Evolutionary conservation across 2,113 vertebrate genomes (phyloP).

Genomic region (Bagarius yarrelli): DNA sequence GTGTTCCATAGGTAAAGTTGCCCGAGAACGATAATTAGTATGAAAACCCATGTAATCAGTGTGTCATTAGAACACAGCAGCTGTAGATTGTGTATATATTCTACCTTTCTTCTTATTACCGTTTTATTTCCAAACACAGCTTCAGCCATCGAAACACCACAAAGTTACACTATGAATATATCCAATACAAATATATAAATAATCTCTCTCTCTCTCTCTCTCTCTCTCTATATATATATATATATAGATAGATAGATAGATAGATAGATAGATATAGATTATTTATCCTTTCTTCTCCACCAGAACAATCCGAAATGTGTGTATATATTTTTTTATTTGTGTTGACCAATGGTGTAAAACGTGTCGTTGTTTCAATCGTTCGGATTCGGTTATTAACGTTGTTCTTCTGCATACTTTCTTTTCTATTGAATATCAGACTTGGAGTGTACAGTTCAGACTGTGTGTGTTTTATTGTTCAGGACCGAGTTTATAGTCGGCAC

Average conservation of each 20-base stretch:
- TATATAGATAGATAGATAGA: constrained; percentile 45
- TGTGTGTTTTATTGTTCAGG: constrained; percentile 66
- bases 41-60: constrained; percentile 24
- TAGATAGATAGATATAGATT: constrained; percentile 45
- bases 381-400: constrained; percentile 42
- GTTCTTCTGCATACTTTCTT: constrained; percentile 54
- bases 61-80: constrained; percentile 70
- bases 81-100: constrained; percentile 61
- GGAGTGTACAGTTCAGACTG: constrained; percentile 74
- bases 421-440: constrained; percentile 73
- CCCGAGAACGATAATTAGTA: constrained; percentile 43
- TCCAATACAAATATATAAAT: constrained; percentile 42
- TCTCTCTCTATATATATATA: constrained; percentile 47
- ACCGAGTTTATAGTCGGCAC: constrained; percentile 72
- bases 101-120: constrained; percentile 55
- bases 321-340: constrained; percentile 72
- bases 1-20: constrained; percentile 60
- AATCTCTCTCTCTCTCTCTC: neutral
- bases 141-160: constrained; percentile 64
- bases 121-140: constrained; percentile 43
- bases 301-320: constrained; percentile 49
- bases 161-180: constrained; percentile 54
- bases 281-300: constrained; percentile 39
- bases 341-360: constrained; percentile 26
- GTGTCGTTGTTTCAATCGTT: constrained; percentile 38